Conservation (phyloP, 2,113 vertebrate genomes). For the Pseudois nayaur region DNA sequence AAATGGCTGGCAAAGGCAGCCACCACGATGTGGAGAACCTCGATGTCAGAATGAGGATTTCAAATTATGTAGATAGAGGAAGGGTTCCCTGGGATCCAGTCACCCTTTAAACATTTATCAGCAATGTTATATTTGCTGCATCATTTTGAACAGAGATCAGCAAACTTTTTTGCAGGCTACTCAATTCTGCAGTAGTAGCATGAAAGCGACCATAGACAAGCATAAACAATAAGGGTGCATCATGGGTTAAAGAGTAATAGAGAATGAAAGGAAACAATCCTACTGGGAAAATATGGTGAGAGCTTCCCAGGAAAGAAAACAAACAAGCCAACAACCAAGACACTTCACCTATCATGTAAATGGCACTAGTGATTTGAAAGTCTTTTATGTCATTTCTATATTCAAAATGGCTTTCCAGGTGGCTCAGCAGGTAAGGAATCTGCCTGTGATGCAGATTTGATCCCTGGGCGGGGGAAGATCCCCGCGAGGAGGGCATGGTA, state of each 20-base stretch:
- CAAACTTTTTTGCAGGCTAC: neutral
- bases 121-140: neutral
- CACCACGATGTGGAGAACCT: neutral
- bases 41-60: neutral
- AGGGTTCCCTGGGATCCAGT: neutral
- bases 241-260: neutral
- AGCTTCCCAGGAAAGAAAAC: neutral
- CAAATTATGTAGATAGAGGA: neutral
- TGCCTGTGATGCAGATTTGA: neutral
- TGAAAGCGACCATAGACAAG: neutral
- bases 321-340: neutral
- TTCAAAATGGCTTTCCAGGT: neutral
- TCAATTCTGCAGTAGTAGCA: neutral
- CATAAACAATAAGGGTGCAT: neutral
- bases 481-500: neutral
- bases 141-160: neutral
- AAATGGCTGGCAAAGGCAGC: neutral
- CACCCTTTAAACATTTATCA: neutral
- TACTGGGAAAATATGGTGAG: neutral
- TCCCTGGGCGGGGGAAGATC: neutral
- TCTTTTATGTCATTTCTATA: neutral
- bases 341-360: neutral
- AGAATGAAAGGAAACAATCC: neutral
- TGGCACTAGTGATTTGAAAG: neutral
- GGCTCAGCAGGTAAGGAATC: neutral